Evolutionary conservation across 2,113 vertebrate species (phyloP), one percentile per base, ranked within the genome.

Genomic region (Morone chrysops): DNA sequence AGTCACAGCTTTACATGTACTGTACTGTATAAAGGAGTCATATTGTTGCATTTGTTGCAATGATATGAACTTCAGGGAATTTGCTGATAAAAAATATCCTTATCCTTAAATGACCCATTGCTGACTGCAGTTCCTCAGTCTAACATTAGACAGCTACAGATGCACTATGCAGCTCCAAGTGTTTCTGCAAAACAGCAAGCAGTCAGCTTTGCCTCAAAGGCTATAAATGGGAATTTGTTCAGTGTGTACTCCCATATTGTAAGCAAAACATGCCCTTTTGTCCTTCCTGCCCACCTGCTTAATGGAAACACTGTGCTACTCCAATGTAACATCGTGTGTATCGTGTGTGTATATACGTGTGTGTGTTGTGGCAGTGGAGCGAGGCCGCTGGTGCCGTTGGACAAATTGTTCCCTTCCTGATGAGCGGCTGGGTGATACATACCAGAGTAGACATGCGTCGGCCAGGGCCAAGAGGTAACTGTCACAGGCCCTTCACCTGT

Each of bases 371-470:
- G 25, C 53, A 11, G 51, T 68, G 47, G 25, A 57, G 62, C 36
- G n/a, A 66, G 74, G 75, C 61, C 60, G 45, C 69, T 71, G 50
- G 73, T 51, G 87, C 80, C 8, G 31, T 9, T 61, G 78, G 85
- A 86, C 68, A 77, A 57, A 68, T 81, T 5, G 72, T 85, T 86
- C 83, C 86, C 87, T 91, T 91, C 82, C 80, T 84, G 89, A 80
- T 85, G 91, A 93, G 81, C 48, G 66, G 53, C 61, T 17, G 74
- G 31, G 25, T 70, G 80, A 90, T 71, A 56, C 63, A 59, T 76
- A 87, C 50, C n/a, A 2, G 68, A 80, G 72, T 76, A 65, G 90
- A 88, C 87, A 88, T 70, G 70, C 70, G 40, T 62, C 38, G 48
- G 61, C 74, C 80, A 22, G 71, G 86, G 87, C 92, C 90, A 88